A percentile compares a stretch with the other conserved stretches of the same genome.
Conservation (phyloP, 1,140 invertebrate species). For the Copidosoma floridanum region DNA sequence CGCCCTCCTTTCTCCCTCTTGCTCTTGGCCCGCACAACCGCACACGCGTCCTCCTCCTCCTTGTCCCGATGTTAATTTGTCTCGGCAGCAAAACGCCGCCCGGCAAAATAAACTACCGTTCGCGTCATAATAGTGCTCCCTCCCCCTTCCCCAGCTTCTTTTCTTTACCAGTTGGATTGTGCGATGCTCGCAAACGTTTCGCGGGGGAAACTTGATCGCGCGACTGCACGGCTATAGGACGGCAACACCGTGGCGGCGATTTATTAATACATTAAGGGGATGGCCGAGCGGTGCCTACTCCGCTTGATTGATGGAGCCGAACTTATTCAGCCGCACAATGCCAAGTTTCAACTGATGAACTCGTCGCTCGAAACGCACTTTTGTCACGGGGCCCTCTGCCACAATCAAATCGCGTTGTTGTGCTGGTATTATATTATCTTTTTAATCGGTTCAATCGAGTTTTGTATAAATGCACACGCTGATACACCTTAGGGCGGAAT, state of each 20-base stretch:
- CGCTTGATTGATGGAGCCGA: constrained; percentile 20
- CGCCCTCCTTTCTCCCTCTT: not conserved
- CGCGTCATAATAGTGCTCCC: constrained; percentile 36
- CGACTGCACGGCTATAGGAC: no score
- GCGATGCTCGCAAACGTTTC: not conserved
- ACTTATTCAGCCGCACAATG: constrained; percentile 7
- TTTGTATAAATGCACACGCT: no score
- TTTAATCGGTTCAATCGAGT: constrained; percentile 19
- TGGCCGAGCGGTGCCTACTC: not conserved
- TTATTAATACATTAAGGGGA: not conserved
- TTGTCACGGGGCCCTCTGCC: no score
- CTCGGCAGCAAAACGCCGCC: constrained; percentile 31
- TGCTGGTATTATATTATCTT: constrained; percentile 18
- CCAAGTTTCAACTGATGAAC: constrained; percentile 10
- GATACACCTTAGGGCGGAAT: no score
- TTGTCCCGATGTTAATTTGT: constrained; percentile 45
- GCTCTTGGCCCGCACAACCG: not conserved
- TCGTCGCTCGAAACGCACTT: no score
- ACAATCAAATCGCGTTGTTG: constrained; percentile 12
- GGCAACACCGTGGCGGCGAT: not conserved
- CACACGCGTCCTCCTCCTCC: not conserved
- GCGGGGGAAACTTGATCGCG: constrained; percentile 3
- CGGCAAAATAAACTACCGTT: constrained; percentile 45
- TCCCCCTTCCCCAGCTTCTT: not conserved
- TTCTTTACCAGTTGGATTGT: not conserved